Base-by-base conservation (phyloP, 2,888 invertebrate species). In the Venustoraphidia nigricollis region DNA sequence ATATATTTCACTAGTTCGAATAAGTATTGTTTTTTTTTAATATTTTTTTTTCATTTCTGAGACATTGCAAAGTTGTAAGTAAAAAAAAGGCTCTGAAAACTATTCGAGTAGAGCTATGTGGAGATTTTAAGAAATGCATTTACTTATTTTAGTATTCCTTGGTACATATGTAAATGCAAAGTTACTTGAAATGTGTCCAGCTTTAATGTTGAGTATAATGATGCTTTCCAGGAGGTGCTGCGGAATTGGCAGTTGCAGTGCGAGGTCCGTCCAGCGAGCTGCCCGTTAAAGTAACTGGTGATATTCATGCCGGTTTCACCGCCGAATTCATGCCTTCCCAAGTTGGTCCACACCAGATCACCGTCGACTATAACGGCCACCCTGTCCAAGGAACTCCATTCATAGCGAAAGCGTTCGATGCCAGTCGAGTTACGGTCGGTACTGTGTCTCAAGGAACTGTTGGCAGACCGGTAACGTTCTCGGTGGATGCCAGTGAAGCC, bases 401-500 rank as follows among this genome's bases (percentile, higher is more conserved):
- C 66, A 74, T 87, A 54, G 88, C 91, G 53, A 91, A 93, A 70
- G 91, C 90, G 0, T 94, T 94, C 66, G 94, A 96, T 68, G 88
- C 94, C 34, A 85, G 86, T 53, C 78, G 83, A 55, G 83, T 89
- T 41, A 82, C 83, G 10, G 81, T 86, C 27, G 83, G 83, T 49
- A 78, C 81, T n/a, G 78, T 79, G 36, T 88, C 87, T 41, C 78
- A 85, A 53, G 83, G 86, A 37, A 79, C 80, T 48, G 85, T 95
- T 9, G 93, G 94, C 46, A 81, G 92, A 55, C 83, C 91, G 5
- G 89, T 93, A n/a, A 91, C 93, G 60, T 86, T 95, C 61, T 88
- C 89, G 13, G 94, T 96, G 46, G 95, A 97, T 66, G 95, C 95
- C 3, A 90, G 90, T 53, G 86, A 92, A 65, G 94, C 96, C 43